Conservation (phyloP, 1,140 invertebrate species). For the Heliconius congener region DNA sequence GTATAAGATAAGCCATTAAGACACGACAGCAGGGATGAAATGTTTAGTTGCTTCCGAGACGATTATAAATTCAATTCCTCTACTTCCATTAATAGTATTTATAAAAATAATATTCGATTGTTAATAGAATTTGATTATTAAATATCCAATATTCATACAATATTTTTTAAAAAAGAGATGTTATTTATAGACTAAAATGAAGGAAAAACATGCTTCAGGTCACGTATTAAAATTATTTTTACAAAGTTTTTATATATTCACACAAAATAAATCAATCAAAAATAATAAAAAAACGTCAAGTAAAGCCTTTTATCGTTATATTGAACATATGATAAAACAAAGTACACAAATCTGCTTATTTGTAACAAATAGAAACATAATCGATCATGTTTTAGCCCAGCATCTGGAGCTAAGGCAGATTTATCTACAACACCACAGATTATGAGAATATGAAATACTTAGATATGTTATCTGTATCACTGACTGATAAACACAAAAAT, state of each 20-base stretch:
- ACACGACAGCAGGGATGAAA: no score
- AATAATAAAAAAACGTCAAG: constrained; percentile 8
- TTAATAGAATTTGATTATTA: no score
- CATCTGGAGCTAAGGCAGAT: constrained; percentile 1
- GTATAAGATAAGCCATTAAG: no score
- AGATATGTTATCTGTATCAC: constrained; percentile 2
- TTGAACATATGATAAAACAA: neutral
- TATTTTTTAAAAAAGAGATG: no score
- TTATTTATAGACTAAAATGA: no score
- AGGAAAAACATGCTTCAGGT: neutral
- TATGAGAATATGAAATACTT: constrained; percentile 2
- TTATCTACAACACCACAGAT: neutral
- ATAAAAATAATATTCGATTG: no score
- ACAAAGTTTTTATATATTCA: neutral
- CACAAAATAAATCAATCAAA: neutral
- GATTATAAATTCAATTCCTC: no score
- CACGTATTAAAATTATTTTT: neutral
- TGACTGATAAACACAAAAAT: neutral
- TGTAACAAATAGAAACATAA: constrained; percentile 24
- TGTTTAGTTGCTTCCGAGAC: no score
- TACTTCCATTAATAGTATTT: no score
- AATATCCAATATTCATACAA: no score
- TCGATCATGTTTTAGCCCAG: constrained; percentile 19
- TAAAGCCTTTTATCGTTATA: neutral
- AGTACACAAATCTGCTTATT: constrained; percentile 19